Evolutionary conservation across 2,113 vertebrate genomes (phyloP).

Genomic region (Anolis sagrei): DNA sequence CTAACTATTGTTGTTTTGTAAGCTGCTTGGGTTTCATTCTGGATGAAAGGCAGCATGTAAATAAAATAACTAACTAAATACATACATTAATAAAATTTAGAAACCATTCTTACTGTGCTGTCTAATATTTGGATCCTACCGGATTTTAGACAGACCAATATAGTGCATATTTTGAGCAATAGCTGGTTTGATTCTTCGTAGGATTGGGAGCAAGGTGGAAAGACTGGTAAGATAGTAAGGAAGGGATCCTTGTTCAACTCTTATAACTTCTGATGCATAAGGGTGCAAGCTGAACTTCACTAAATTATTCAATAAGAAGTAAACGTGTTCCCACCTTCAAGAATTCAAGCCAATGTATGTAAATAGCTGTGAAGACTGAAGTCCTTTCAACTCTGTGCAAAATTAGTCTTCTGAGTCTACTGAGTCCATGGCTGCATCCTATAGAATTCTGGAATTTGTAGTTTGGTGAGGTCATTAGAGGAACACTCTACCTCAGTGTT

Average conservation of each 20-base stretch:
- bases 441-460: too few relatives aligned
- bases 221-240: background rate
- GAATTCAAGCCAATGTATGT: background rate
- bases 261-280: background rate
- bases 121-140: background rate
- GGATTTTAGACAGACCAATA: background rate
- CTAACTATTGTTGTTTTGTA: background rate
- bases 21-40: too few relatives aligned
- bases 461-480: too few relatives aligned
- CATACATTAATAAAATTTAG: too few relatives aligned
- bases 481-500: too few relatives aligned
- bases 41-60: too few relatives aligned
- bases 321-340: background rate
- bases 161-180: background rate
- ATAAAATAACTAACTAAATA: too few relatives aligned
- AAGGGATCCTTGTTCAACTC: background rate
- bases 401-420: too few relatives aligned
- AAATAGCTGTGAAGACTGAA: background rate
- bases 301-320: background rate
- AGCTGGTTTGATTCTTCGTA: background rate
- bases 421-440: too few relatives aligned
- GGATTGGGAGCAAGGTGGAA: too few relatives aligned
- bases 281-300: background rate
- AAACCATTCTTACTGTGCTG: background rate
- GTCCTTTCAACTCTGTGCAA: too few relatives aligned